Conservation (phyloP, 1,140 invertebrate genomes). For the Battus philenor region DNA sequence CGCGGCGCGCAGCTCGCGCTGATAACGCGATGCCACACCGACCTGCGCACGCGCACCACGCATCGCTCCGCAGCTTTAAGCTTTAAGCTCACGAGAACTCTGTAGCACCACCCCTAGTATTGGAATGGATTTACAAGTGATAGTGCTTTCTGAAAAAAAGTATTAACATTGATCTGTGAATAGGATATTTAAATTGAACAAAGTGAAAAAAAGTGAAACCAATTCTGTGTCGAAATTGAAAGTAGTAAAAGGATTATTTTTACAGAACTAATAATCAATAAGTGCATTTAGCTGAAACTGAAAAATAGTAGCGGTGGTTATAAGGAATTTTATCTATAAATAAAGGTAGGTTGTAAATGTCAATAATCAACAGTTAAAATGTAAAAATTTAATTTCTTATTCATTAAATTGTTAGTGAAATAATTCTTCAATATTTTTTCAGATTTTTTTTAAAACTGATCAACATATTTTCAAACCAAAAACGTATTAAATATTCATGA, state of each 20-base stretch:
- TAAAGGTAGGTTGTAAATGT: conserved; percentile 25
- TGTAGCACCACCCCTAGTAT: conserved; percentile 35
- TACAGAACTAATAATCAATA: conserved; percentile 21
- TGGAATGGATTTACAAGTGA: conserved; percentile 50
- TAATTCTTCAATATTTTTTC: too few species aligned
- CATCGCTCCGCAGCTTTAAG: conserved; percentile 51
- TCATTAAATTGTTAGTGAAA: not conserved
- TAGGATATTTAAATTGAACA: conserved; percentile 29
- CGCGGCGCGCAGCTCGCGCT: conserved; percentile 63
- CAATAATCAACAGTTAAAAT: too few species aligned
- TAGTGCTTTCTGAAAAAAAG: conserved; percentile 32
- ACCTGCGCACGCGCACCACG: conserved; percentile 56
- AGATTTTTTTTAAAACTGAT: too few species aligned
- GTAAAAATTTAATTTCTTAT: too few species aligned
- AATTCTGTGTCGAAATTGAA: conserved; percentile 30
- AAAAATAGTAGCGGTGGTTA: conserved; percentile 17
- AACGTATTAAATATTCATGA: too few species aligned
- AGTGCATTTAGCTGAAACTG: conserved; percentile 18
- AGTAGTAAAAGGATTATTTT: conserved; percentile 30
- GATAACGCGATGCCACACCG: conserved; percentile 69
- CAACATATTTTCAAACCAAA: too few species aligned
- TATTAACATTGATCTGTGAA: conserved; percentile 17
- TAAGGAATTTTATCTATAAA: conserved; percentile 21
- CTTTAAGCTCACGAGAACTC: conserved; percentile 56
- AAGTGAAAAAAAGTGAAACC: conserved; percentile 44